phyloP scores from a whole-genome alignment of 2,113 vertebrate genomes.

The Sorex fumeus region DNA sequence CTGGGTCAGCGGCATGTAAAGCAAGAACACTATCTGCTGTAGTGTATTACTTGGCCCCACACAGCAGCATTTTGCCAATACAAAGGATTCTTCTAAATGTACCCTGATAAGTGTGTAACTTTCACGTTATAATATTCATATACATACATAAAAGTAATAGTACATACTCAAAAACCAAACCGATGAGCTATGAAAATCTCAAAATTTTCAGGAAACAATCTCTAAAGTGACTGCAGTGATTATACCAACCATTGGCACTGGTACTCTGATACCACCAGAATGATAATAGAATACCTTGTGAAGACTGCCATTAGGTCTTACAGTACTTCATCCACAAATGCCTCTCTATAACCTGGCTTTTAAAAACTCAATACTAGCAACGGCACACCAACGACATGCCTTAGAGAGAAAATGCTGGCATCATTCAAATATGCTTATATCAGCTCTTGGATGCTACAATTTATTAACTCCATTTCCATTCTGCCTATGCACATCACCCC shows the following conservation, averaged over 20 bases:
- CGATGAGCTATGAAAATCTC: constrained; percentile 40
- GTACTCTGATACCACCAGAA: too few relatives aligned
- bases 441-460: neutral
- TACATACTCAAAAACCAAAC: constrained; percentile 32
- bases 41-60: too few relatives aligned
- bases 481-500: neutral
- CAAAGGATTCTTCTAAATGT: neutral
- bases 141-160: too few relatives aligned
- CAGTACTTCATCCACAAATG: constrained; percentile 61
- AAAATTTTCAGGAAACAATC: neutral
- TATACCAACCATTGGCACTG: too few relatives aligned
- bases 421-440: neutral
- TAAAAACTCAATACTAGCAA: constrained; percentile 5
- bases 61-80: too few relatives aligned
- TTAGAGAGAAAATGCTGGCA: neutral
- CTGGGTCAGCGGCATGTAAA: neutral
- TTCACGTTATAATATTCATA: neutral
- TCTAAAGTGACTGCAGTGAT: neutral
- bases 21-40: neutral
- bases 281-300: neutral
- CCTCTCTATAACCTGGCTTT: constrained; percentile 21
- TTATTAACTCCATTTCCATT: constrained; percentile 37
- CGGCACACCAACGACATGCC: neutral
- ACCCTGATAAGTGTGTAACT: neutral
- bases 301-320: neutral